Conservation (phyloP, 2,797 vertebrate species). For the Myotis myotis region DNA sequence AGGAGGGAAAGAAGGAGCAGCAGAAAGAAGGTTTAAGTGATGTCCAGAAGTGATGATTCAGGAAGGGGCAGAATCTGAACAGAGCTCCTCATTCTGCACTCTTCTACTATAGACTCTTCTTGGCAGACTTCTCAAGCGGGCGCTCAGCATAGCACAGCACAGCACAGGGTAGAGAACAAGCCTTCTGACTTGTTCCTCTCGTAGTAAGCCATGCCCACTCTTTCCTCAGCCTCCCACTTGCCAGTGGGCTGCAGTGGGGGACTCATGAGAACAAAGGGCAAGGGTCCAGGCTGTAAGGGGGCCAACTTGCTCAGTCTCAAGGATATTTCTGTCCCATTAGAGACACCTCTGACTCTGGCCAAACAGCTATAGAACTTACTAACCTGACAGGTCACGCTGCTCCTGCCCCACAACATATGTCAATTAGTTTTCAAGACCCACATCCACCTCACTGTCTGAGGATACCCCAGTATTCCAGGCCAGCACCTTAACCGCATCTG, state of each 20-base stretch:
- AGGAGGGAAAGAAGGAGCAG: not conserved
- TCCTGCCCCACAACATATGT: not conserved
- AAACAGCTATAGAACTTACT: not conserved
- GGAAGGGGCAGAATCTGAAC: too few species aligned
- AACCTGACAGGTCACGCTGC: not conserved
- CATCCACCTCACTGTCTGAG: not conserved
- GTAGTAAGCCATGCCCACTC: not conserved
- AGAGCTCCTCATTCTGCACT: not conserved
- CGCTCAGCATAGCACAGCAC: rapidly evolving
- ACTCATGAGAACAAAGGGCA: not conserved
- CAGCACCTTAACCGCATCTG: not conserved
- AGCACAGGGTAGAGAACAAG: not conserved
- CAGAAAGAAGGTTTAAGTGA: not conserved
- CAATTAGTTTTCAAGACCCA: not conserved
- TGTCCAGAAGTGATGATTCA: not conserved
- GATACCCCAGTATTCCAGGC: not conserved
- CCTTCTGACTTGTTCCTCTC: not conserved
- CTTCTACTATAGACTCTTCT: not conserved
- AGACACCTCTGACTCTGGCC: not conserved
- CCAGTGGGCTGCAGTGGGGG: not conserved
- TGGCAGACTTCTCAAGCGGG: not conserved
- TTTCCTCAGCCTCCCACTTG: not conserved
- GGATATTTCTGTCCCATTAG: not conserved
- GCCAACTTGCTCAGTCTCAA: not conserved
- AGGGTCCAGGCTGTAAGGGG: not conserved